Conservation (phyloP, 2,797 vertebrate species). For the Eulemur rubriventer region DNA sequence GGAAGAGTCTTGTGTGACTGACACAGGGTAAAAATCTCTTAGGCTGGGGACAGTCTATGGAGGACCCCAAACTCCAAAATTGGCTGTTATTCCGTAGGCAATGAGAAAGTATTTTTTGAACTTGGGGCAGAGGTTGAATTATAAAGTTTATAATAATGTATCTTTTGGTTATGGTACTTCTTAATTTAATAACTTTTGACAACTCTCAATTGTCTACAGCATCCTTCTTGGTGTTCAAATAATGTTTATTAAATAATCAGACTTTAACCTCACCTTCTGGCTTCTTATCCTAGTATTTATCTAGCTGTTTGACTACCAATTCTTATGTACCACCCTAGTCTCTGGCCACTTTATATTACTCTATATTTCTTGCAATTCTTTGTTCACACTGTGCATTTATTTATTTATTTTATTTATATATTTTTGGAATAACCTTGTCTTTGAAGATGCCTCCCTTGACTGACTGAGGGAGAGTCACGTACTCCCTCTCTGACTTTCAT, state of each 20-base stretch:
- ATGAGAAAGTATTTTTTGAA: background rate
- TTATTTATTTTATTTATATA: background rate
- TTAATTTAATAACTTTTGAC: background rate
- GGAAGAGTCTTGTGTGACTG: background rate
- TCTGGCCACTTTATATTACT: background rate
- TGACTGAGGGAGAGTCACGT: background rate
- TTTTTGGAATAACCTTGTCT: background rate
- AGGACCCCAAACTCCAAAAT: too few species aligned
- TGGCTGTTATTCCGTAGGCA: background rate
- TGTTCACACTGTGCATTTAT: background rate
- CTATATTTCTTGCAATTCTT: background rate
- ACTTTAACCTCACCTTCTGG: background rate
- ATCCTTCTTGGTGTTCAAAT: background rate
- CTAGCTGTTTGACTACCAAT: background rate
- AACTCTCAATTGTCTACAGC: background rate
- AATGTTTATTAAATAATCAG: background rate
- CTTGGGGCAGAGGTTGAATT: background rate
- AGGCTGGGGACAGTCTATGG: background rate
- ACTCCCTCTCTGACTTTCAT: background rate
- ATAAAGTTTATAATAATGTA: background rate
- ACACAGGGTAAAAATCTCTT: background rate
- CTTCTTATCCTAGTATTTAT: background rate
- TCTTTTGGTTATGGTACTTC: background rate
- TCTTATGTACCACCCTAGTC: background rate
- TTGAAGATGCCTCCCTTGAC: background rate